These are phyloP conservation scores for Conger conger DNA, from an alignment of 2,113 vertebrate species.

Conservation along the genomic window DNA sequence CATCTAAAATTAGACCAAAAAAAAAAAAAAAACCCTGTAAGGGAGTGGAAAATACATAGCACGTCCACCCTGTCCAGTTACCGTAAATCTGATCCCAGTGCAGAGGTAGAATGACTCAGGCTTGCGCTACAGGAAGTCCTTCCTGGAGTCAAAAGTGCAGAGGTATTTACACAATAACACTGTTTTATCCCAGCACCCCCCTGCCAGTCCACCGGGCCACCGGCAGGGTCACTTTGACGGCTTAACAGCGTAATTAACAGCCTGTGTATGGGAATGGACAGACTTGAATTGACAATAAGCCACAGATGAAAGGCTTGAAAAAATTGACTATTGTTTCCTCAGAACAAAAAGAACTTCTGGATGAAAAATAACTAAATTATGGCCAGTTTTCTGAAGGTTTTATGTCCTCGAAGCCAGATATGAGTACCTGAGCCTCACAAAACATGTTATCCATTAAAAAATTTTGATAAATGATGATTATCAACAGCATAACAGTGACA, in stretches of 20 bases:
- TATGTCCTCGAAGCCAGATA: not conserved
- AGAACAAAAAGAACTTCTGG: constrained; percentile 17
- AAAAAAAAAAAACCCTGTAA: constrained; percentile 56
- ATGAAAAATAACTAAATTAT: not conserved
- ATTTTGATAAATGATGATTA: not conserved
- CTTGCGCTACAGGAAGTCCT: constrained; percentile 67
- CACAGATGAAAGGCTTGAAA: constrained; percentile 25
- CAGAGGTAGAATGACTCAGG: constrained; percentile 56
- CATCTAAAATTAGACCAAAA: constrained; percentile 70
- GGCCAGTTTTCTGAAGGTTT: not conserved
- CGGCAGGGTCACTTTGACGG: constrained; percentile 52
- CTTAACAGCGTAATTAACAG: constrained; percentile 65
- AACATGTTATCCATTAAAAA: not conserved
- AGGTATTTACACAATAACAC: constrained; percentile 76
- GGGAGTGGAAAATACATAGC: constrained; percentile 45
- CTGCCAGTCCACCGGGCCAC: constrained; percentile 56
- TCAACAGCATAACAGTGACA: not conserved
- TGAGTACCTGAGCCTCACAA: not conserved
- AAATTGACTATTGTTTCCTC: constrained; percentile 28
- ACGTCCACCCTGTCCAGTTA: constrained; percentile 64
- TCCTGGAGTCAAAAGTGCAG: constrained; percentile 78
- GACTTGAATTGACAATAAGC: constrained; percentile 65
- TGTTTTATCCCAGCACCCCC: constrained; percentile 60
- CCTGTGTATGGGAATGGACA: constrained; percentile 54
- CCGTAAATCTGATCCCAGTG: constrained; percentile 68